Percentiles rank a stretch among this genome's conserved stretches.
phyloP scores from a whole-genome alignment of 2,888 invertebrate genomes.

The Callyntrura guangdongensis region DNA sequence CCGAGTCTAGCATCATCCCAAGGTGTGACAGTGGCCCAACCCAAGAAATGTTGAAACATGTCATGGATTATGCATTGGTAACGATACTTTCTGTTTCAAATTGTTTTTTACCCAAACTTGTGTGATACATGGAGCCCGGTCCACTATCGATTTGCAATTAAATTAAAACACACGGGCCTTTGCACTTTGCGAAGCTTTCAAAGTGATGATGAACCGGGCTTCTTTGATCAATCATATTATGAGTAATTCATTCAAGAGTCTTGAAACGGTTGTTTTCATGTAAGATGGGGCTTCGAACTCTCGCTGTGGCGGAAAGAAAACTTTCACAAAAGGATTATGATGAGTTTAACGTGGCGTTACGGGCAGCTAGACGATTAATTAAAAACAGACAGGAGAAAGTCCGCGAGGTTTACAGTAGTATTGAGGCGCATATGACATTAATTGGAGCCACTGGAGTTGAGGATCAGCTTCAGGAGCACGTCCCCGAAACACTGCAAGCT shows the following conservation, averaged over 20 bases:
- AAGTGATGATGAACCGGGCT: no score
- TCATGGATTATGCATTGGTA: constrained; percentile 88
- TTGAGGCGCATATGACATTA: constrained; percentile 89
- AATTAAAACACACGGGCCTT: no score
- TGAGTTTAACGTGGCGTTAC: constrained; percentile 86
- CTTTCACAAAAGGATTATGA: constrained; percentile 90
- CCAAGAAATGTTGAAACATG: constrained; percentile 86
- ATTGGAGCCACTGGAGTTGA: constrained; percentile 96
- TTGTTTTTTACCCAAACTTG: no score
- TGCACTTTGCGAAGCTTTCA: no score
- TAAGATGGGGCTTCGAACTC: constrained; percentile 91
- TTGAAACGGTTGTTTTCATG: constrained; percentile 45
- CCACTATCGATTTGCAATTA: no score
- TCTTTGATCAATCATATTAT: no score
- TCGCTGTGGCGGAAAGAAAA: constrained; percentile 92
- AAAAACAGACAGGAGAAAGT: constrained; percentile 86
- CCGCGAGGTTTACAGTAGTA: constrained; percentile 86
- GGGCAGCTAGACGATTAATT: constrained; percentile 87
- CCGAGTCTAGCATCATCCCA: constrained; percentile 92
- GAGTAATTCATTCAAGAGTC: no score
- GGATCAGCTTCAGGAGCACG: constrained; percentile 94
- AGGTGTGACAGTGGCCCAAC: constrained; percentile 87
- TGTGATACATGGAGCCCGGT: no score
- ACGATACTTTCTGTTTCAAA: constrained; percentile 25
- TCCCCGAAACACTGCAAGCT: constrained; percentile 92